Base-by-base conservation (phyloP, 2,797 vertebrate species). In the Poeciliopsis turneri region DNA sequence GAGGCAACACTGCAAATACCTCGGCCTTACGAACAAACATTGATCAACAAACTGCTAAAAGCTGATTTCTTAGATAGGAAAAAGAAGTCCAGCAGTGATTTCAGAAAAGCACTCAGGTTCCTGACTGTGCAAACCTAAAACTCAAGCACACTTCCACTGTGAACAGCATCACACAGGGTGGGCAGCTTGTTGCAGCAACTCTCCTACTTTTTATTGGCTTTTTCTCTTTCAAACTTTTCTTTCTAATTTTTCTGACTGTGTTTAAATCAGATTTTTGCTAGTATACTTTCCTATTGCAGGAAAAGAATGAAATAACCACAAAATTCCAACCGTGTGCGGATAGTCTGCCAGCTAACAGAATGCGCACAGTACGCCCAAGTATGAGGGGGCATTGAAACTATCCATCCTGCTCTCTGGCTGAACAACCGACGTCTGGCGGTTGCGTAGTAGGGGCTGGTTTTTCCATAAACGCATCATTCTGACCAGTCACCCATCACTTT, bases 71-170 rank as follows among this genome's bases (percentile, higher is more conserved):
- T 66, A 41, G 33, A 2, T 18, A 66, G 39, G 36, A 41, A 66
- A 66, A 66, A 66, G 64, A 64, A 18, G 59, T 4, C 30, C 59
- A 20, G 13, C 28, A 15, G 59, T 36, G 59, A 64, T 36, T 20
- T 64, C 16, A 64, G 59, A 36, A 18, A 36, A 64, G 7, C 57
- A 16, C 57, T 61, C 33, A 36, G 33, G 33, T 36, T 36, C 33
- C 61, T 64, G 30, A 64, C 61, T 64, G 61, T 64, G 59, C 18
- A 64, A 64, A 36, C 61, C 61, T 64, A 36, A 64, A 36, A 64
- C 16, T 64, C 61, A 36, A 64, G 61, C 16, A 20, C 16, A 64
- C 30, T 36, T 36, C 61, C 20, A 18, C 5, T 20, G 16, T 4
- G 33, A 66, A 4, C 20, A 23, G 61, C 33, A 66, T 33, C 61